Base-by-base conservation (phyloP, 2,113 vertebrate genomes). In the Platycercus adscitus region DNA sequence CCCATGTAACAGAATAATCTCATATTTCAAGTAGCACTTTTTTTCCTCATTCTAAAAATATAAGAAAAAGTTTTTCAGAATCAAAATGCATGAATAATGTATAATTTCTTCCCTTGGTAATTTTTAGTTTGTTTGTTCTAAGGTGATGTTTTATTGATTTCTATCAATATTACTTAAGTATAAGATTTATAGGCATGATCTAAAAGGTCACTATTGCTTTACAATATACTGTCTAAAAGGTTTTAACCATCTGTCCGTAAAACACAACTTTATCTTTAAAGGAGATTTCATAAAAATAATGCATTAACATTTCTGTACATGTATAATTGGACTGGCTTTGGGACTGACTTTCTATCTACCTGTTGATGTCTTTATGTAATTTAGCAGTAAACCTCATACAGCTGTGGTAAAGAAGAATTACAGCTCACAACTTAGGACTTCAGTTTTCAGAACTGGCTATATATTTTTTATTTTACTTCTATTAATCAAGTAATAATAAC, bases 21-120 rank as follows among this genome's bases (percentile, higher is more conserved):
- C 18, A 1, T 44, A 41, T 56, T 70, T 78, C 33, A 14, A 41
- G 13, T 16, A n/a, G 4, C 1, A 2, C 0, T 19, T 50, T 33
- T 64, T 49, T 53, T 23, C 4, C 12, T 20, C 10, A 17, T 37
- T 52, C 20, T 78, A 26, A 82, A 69, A 29, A n/a, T 8, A 39
- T 6, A 65, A 56, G 5, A 52, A 77, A 41, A n/a, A 35, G 6
- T 63, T 80, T 6, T 18, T 71, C 8, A 29, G 28, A 31, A 55
- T 58, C n/a, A 60, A 66, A 78, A 68, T 82, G 24, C 4, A 49
- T 20, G 23, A 87, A 55, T 61, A 78, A 29, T 39, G 35, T 5
- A 29, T 5, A 4, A 66, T 66, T 65, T 81, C 9, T 76, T 58
- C 10, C 16, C 11, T 50, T 37, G 9, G n/a, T 55, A 18, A 8